Evolutionary conservation across 1,140 invertebrate species (phyloP).

Genomic region (Apis cerana): DNA sequence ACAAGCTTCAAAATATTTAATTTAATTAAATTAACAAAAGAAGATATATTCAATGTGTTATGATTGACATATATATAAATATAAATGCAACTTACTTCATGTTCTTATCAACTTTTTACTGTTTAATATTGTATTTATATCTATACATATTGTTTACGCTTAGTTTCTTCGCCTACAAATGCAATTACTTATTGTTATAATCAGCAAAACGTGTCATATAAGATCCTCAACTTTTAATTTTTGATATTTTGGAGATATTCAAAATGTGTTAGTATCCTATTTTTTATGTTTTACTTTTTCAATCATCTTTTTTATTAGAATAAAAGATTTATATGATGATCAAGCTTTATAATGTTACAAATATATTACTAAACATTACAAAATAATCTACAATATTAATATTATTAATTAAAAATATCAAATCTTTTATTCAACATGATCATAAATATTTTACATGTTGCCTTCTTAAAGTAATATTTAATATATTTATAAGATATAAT

Average conservation of each 20-base stretch:
- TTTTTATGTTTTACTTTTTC: background rate
- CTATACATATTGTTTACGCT: background rate
- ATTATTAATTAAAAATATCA: too few species aligned
- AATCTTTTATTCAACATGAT: too few species aligned
- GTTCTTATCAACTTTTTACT: background rate
- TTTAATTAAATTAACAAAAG: background rate
- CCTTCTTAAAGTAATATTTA: too few species aligned
- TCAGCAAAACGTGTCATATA: background rate
- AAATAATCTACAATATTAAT: too few species aligned
- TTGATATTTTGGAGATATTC: background rate
- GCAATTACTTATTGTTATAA: background rate
- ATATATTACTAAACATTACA: too few species aligned
- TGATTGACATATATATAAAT: background rate
- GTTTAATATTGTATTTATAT: background rate
- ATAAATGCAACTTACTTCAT: conserved; percentile 8
- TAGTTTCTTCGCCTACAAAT: background rate
- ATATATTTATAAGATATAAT: too few species aligned
- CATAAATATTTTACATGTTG: too few species aligned
- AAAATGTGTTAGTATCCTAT: background rate
- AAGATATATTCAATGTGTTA: background rate
- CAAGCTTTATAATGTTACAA: too few species aligned
- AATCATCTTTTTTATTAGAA: too few species aligned
- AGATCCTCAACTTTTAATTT: background rate
- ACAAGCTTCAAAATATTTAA: background rate
- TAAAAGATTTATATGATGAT: background rate